A percentile compares a stretch with the other conserved stretches of the same genome.
These are phyloP conservation scores for Xestia c-nigrum DNA, from an alignment of 2,888 invertebrate species.

Conservation along the genomic window DNA sequence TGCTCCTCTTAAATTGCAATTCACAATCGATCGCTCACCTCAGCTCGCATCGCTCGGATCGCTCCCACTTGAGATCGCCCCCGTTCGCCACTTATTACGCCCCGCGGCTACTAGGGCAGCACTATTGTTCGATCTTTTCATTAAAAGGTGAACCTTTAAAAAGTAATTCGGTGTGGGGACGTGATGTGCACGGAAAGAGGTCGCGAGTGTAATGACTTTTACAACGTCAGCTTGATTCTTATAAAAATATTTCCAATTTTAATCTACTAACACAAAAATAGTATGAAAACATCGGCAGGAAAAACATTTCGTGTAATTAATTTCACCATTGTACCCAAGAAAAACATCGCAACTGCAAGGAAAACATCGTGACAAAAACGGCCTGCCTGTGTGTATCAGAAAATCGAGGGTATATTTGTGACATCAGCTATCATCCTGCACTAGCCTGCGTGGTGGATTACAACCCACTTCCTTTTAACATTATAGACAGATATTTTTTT, in stretches of 20 bases:
- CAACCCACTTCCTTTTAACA: not conserved
- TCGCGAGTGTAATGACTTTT: slow-evolving; percentile 32
- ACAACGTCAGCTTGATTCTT: not conserved
- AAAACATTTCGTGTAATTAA: not conserved
- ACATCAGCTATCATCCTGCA: not conserved
- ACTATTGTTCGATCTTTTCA: slow-evolving; percentile 70
- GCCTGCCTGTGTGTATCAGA: not conserved
- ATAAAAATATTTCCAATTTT: not conserved
- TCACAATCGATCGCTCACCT: slow-evolving; percentile 63
- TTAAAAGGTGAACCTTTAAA: slow-evolving; percentile 67
- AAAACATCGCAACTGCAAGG: not conserved
- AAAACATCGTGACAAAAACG: not conserved
- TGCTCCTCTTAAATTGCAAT: slow-evolving; percentile 62
- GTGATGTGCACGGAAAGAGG: slow-evolving; percentile 34
- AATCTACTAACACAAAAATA: not conserved
- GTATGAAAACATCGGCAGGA: not conserved
- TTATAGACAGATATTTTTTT: too few species aligned
- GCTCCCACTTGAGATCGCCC: slow-evolving; percentile 66
- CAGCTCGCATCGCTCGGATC: slow-evolving; percentile 53
- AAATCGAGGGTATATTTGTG: not conserved
- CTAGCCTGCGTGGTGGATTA: not conserved
- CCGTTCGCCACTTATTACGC: slow-evolving; percentile 65
- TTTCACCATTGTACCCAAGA: not conserved
- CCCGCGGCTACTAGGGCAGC: slow-evolving; percentile 65
- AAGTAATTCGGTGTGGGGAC: slow-evolving; percentile 51